Base-by-base conservation (phyloP, 2,113 vertebrate genomes). In the Perognathus longimembris region DNA sequence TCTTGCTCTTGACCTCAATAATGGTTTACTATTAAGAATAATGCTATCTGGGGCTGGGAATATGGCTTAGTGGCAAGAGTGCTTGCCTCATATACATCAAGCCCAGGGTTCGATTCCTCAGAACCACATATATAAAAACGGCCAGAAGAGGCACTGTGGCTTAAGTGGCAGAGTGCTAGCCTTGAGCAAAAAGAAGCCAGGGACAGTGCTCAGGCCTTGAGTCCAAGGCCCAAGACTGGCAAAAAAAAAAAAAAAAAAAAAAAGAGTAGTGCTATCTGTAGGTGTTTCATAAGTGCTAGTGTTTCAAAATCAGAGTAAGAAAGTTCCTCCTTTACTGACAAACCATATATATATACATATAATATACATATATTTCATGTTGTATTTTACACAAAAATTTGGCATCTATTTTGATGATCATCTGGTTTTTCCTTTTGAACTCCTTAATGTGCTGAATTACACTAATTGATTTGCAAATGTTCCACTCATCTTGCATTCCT, bases 321-420 rank as follows among this genome's bases (percentile, higher is more conserved):
- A 61, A 90, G n/a, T 73, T 79, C 67, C 61, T 64, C n/a, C 32
- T 88, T 75, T 84, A 21, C 36, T 59, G 73, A 90, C 12, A 18
- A 54, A 54, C 17, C 50, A 54, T 15, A 54, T 18, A 54, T 15
- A 54, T 54, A 54, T 54, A 15, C 14, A 54, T 54, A 54, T 54
- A 15, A 54, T 54, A 54, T 54, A 15, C 17, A 18, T 54, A 75
- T 36, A 75, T 88, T 64, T 79, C 70, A 78, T 15, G n/a, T 15
- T 74, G 32, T 21, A 84, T 90, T 75, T 94, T 91, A 26, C 42
- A 76, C 77, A 87, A 66, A 75, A 75, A 64, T 59, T 61, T 82
- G 59, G 81, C 38, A 63, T 50, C 36, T 78, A 50, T 83, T 84
- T 85, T 76, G 70, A 93, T 81, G 63, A 71, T 77, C 36, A 67